Evolutionary conservation across 2,888 invertebrate species (phyloP), one percentile per base, ranked within the genome.

Genomic region (Dasypolia templi): DNA sequence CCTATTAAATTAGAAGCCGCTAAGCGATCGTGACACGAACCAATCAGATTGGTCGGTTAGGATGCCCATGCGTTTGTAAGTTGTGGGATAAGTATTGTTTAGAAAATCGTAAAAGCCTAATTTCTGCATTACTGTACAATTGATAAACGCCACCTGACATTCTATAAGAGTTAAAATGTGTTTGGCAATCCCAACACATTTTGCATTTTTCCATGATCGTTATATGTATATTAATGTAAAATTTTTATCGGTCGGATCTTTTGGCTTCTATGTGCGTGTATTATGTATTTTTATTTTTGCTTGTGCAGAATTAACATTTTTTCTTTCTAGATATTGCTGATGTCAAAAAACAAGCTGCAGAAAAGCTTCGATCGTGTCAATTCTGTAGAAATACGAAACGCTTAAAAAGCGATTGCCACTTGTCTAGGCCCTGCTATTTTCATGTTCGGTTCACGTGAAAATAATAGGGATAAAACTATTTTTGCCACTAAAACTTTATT

Each of bases 11-110:
- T 88, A 89, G 87, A 89, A 85, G 82, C 80, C 85, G 79, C 90
- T 92, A 92, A 93, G 91, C 91, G 92, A 90, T 92, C 81, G 83
- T 67, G 81, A 86, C 92, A 93, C 93, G 92, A 92, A 92, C 87
- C 87, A 85, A 87, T 89, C 87, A 83, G 77, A 71, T 79, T 64
- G 80, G 56, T 56, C 71, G 17, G 26, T 42, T 78, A 73, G 56
- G 66, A 75, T 79, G 75, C 74, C 87, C 84, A 88, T 75, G 56
- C 0, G 22, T 76, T 72, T 4, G 22, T 44, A 7, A 29, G 6
- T 7, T 65, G 12, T 3, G 3, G 65, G 75, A 81, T 63, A 70
- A 64, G 35, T 73, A 61, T 29, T 53, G 22, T 22, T 46, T 29
- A 55, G 9, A n/a, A 46, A 63, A 46, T 22, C 19, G 3, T 4